Percentiles rank a stretch among this genome's conserved stretches.
Evolutionary conservation across 2,888 invertebrate species (phyloP).

Genomic region (Nemotelus nigrinus): DNA sequence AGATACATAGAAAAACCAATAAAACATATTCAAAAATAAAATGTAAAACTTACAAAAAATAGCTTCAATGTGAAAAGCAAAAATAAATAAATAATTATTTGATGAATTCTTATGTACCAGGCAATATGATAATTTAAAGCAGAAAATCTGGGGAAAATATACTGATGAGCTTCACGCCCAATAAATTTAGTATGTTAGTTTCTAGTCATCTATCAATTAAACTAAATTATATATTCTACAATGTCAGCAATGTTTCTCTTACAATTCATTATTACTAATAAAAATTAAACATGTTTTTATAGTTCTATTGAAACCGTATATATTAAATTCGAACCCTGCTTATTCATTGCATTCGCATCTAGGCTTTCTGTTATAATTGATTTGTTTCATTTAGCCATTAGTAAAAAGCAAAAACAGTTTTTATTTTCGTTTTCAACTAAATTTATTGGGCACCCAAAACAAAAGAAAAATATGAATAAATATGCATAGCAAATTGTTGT

Average conservation of each 20-base stretch:
- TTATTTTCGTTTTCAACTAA: conserved; percentile 64
- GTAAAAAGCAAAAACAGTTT: conserved; percentile 48
- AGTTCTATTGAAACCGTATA: conserved; percentile 15
- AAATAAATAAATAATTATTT: conserved; percentile 4
- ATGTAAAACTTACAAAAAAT: conserved; percentile 6
- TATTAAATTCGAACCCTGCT: conserved; percentile 54
- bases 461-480: conserved; percentile 28
- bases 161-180: conserved; percentile 53
- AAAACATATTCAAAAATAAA: conserved; percentile 40
- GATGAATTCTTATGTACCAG: not conserved
- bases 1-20: conserved; percentile 25
- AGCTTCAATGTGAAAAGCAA: conserved; percentile 21
- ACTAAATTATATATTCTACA: conserved; percentile 27
- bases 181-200: conserved; percentile 54
- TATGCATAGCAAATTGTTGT: conserved; percentile 7
- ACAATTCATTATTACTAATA: conserved; percentile 5
- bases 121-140: conserved; percentile 6
- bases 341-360: conserved; percentile 37
- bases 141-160: conserved; percentile 20
- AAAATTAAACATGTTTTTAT: conserved; percentile 23
- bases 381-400: conserved; percentile 27
- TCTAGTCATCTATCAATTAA: conserved; percentile 13
- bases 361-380: conserved; percentile 45
- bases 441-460: conserved; percentile 68
- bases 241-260: conserved; percentile 14